A percentile compares a stretch with the other conserved stretches of the same genome.
These are phyloP conservation scores for Anastrepha ludens DNA, from an alignment of 1,140 invertebrate genomes.

Conservation along the genomic window DNA sequence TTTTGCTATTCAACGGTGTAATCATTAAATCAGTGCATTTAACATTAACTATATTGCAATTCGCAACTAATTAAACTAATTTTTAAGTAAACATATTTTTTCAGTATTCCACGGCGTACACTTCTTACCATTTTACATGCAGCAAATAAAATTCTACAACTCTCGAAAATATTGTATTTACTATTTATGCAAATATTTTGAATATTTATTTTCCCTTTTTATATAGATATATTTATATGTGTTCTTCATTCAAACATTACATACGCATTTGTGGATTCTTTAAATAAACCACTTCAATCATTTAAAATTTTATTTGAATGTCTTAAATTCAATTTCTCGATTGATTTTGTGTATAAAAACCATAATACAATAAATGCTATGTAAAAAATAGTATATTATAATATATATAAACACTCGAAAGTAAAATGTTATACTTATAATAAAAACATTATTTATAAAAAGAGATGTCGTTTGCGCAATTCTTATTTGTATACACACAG, in stretches of 20 bases:
- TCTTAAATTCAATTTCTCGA: background rate
- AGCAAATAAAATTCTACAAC: too few species aligned
- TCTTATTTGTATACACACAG: background rate
- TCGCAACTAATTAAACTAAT: too few species aligned
- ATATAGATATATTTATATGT: background rate
- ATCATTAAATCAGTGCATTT: too few species aligned
- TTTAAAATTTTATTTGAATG: background rate
- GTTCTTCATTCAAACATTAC: background rate
- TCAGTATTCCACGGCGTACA: too few species aligned
- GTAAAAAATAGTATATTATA: conserved; percentile 29
- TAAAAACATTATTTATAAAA: background rate
- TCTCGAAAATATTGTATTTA: too few species aligned
- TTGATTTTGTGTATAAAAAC: conserved; percentile 36
- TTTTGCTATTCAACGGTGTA: too few species aligned
- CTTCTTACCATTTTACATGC: too few species aligned
- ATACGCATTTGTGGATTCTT: conserved; percentile 2
- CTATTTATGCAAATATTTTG: background rate
- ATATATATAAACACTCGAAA: background rate
- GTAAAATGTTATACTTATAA: background rate
- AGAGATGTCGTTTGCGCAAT: conserved; percentile 6
- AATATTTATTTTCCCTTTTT: background rate
- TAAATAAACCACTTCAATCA: background rate
- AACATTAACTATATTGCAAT: too few species aligned
- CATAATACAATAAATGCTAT: conserved; percentile 35
- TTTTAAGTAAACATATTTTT: too few species aligned